Evolutionary conservation across 2,888 invertebrate species (phyloP).

Genomic region (Plusia festucae): DNA sequence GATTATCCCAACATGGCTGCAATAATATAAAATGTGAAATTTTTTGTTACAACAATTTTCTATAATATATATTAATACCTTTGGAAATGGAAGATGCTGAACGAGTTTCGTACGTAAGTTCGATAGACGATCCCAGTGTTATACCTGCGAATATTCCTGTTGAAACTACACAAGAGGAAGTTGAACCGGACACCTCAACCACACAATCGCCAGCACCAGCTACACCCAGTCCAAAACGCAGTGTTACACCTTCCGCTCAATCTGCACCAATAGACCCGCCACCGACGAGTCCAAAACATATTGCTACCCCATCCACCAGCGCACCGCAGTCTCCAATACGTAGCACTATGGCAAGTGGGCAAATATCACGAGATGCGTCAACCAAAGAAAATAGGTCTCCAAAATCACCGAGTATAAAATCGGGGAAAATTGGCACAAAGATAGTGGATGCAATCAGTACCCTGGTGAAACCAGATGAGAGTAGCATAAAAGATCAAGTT

Average conservation of each 20-base stretch:
- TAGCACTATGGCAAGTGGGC: conserved; percentile 6
- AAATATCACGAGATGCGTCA: not conserved
- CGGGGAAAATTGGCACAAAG: conserved; percentile 50
- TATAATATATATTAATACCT: conserved; percentile 29
- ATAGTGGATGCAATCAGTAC: conserved; percentile 57
- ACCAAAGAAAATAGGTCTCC: conserved; percentile 29
- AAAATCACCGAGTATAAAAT: conserved; percentile 44
- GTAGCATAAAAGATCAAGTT: conserved; percentile 68
- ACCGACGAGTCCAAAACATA: conserved; percentile 1
- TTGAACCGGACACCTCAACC: not conserved
- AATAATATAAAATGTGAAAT: conserved; percentile 62
- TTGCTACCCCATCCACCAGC: not conserved
- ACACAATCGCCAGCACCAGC: not conserved
- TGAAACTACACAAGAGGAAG: conserved; percentile 8
- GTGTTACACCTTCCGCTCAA: conserved; percentile 5
- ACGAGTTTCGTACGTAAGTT: conserved; percentile 36
- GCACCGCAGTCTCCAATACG: conserved; percentile 1
- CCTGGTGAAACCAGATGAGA: conserved; percentile 66
- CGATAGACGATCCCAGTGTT: conserved; percentile 39
- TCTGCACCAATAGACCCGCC: conserved; percentile 13
- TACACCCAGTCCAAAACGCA: conserved; percentile 23
- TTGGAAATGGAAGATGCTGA: conserved; percentile 51
- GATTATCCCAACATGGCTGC: conserved; percentile 49
- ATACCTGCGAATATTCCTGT: conserved; percentile 6
- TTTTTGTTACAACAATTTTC: conserved; percentile 54